A percentile compares a stretch with the other conserved stretches of the same genome.
phyloP scores from a whole-genome alignment of 2,888 invertebrate genomes.

The Eugnorisma glareosa region DNA sequence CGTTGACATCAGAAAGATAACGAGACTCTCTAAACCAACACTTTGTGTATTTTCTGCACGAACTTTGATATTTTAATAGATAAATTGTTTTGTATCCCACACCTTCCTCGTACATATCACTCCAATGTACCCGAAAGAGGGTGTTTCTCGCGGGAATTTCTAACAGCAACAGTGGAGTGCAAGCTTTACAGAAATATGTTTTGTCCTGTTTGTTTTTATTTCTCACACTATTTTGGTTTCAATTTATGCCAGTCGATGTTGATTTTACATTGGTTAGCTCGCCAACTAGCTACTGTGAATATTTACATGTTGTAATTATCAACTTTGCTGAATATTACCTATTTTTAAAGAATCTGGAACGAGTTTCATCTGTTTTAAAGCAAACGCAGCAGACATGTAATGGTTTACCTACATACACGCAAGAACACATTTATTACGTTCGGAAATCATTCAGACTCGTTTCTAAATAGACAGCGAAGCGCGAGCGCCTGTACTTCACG shows the following conservation, averaged over 20 bases:
- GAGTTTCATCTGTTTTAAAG: constrained; percentile 81
- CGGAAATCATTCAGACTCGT: constrained; percentile 81
- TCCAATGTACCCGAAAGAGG: constrained; percentile 33
- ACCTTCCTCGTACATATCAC: constrained; percentile 5
- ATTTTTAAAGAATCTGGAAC: constrained; percentile 78
- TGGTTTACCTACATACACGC: constrained; percentile 76
- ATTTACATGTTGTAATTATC: constrained; percentile 72
- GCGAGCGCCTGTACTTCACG: constrained; percentile 9
- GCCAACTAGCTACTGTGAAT: constrained; percentile 58
- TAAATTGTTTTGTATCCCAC: constrained; percentile 39
- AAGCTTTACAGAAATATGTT: constrained; percentile 51
- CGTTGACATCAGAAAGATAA: constrained; percentile 56
- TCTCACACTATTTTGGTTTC: constrained; percentile 60
- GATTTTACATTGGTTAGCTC: constrained; percentile 61
- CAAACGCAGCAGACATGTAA: constrained; percentile 76
- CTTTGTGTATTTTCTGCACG: constrained; percentile 28
- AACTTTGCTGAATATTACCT: constrained; percentile 70
- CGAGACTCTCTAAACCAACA: constrained; percentile 19
- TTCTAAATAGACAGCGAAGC: constrained; percentile 73
- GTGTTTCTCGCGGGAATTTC: constrained; percentile 46
- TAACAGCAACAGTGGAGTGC: constrained; percentile 29
- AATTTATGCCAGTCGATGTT: constrained; percentile 64
- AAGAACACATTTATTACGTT: constrained; percentile 81
- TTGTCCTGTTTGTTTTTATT: constrained; percentile 62
- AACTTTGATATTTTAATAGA: constrained; percentile 41